Percentiles rank a stretch among this genome's conserved stretches.
These are phyloP conservation scores for Globicephala melas DNA, from an alignment of 2,113 vertebrate species.

Conservation along the genomic window DNA sequence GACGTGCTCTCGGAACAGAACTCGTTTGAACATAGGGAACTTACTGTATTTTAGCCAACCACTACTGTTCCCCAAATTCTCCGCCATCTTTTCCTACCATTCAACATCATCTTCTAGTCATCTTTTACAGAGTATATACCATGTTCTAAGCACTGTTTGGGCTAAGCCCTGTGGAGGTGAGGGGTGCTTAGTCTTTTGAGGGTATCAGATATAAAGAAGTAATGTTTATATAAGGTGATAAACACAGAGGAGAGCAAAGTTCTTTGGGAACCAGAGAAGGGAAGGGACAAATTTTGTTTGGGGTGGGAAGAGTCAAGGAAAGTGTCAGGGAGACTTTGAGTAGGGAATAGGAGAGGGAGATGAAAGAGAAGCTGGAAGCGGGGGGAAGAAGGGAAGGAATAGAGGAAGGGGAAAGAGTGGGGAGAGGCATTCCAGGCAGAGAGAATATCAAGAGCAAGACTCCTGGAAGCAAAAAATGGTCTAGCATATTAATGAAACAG, in stretches of 20 bases:
- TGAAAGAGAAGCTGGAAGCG: not conserved
- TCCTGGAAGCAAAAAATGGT: not conserved
- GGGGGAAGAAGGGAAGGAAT: not conserved
- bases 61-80: not conserved
- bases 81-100: not conserved
- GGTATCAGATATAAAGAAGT: constrained; percentile 11
- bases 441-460: not conserved
- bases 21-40: no score
- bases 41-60: not conserved
- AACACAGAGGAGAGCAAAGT: not conserved
- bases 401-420: not conserved
- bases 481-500: not conserved
- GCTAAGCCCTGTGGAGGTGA: not conserved
- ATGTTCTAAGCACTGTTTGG: not conserved
- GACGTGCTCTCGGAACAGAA: no score
- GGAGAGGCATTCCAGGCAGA: not conserved
- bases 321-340: not conserved
- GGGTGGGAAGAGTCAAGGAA: not conserved
- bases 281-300: not conserved
- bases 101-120: not conserved
- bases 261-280: constrained; percentile 1
- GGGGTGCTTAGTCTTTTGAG: not conserved
- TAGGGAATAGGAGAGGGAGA: not conserved
- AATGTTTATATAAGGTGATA: not conserved
- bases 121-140: not conserved